A percentile compares a stretch with the other conserved stretches of the same genome.
Conservation (phyloP, 2,888 invertebrate genomes). For the Tipula unca region DNA sequence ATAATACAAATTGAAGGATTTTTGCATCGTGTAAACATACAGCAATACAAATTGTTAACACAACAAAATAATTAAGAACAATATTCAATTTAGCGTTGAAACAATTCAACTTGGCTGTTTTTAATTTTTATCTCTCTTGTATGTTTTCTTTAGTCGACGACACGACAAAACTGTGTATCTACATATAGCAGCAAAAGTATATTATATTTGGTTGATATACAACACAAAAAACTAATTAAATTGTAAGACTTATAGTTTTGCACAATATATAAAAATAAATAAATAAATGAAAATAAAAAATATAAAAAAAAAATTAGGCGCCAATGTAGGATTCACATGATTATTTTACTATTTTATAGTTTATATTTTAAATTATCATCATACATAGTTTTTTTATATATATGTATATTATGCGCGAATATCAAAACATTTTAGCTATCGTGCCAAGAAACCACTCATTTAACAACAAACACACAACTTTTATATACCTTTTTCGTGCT, state of each 20-base stretch:
- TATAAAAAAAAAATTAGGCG: not conserved
- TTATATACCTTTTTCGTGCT: slow-evolving; percentile 14
- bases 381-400: not conserved
- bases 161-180: not conserved
- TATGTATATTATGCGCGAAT: not conserved
- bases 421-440: not conserved
- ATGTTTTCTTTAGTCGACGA: not conserved
- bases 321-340: not conserved
- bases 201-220: not conserved
- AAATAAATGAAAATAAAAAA: not conserved
- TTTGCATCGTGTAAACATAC: not conserved
- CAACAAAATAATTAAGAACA: not conserved
- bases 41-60: not conserved
- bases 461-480: not conserved
- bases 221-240: not conserved
- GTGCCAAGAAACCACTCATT: not conserved
- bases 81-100: not conserved
- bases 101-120: not conserved
- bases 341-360: not conserved
- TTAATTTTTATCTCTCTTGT: not conserved
- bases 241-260: not conserved
- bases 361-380: not conserved
- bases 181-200: no score
- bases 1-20: not conserved
- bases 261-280: no score